Conservation (phyloP, 2,113 vertebrate species). For the Tamias sibiricus region DNA sequence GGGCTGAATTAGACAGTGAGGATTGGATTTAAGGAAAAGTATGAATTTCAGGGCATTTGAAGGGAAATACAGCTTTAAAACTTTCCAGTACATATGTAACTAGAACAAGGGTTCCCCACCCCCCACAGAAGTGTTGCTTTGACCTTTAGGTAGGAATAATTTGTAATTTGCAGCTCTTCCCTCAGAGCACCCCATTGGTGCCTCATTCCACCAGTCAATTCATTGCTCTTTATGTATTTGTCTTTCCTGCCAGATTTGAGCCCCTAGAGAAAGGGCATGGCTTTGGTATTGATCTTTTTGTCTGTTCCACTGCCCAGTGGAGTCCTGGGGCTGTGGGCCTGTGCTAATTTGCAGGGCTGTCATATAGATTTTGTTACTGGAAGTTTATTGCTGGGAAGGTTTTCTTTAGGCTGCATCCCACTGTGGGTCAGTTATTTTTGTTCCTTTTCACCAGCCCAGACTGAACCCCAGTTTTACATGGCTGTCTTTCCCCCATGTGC, state of each 20-base stretch:
- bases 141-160: slow-evolving; percentile 66
- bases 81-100: neutral
- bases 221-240: slow-evolving; percentile 63
- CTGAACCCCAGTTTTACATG: neutral
- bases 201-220: neutral
- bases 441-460: neutral
- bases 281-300: slow-evolving; percentile 64
- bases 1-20: neutral
- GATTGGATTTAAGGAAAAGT: slow-evolving; percentile 4
- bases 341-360: slow-evolving; percentile 63
- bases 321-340: slow-evolving; percentile 42
- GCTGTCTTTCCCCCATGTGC: neutral
- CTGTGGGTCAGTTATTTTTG: slow-evolving; percentile 75
- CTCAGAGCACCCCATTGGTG: neutral
- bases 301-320: slow-evolving; percentile 58
- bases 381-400: slow-evolving; percentile 57
- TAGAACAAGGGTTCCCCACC: slow-evolving; percentile 8
- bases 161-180: slow-evolving; percentile 38
- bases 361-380: slow-evolving; percentile 51
- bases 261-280: slow-evolving; percentile 56
- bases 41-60: slow-evolving; percentile 31
- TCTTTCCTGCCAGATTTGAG: slow-evolving; percentile 50
- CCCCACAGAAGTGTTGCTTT: slow-evolving; percentile 20
- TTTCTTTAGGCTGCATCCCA: slow-evolving; percentile 59
- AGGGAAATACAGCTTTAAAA: slow-evolving; percentile 48